Evolutionary conservation across 2,113 vertebrate genomes (phyloP), one percentile per base, ranked within the genome.

Genomic region (Perca fluviatilis): DNA sequence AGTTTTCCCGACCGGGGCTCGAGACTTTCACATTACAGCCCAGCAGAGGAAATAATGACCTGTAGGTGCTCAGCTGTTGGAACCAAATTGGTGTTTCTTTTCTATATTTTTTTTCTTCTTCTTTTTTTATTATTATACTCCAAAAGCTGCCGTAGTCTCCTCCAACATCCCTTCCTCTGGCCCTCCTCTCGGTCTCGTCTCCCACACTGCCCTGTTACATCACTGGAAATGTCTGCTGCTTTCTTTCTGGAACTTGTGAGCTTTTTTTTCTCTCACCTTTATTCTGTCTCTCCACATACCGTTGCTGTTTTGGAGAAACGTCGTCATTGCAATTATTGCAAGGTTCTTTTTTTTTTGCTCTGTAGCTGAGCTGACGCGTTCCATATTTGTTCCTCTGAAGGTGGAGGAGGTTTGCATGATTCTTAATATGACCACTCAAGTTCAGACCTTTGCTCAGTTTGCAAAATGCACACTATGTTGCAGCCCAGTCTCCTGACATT

Each of bases 61-160:
- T 95, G 87, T 94, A 94, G 95, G 94, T 95, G 92, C 94, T 96
- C 92, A 94, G 91, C 95, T 94, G 93, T 92, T 90, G 86, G 85
- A 95, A 96, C 94, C 89, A 97, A 97, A 96, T 91, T 96, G 90
- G 93, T 90, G 84, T 92, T 91, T 92, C 84, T 83, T 78, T 88
- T 87, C 50, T 79, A 27, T 76, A 49, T 66, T 65, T 60, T 19
- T 33, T 33, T 33, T 33, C 5, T 67, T 67, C 21, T 70, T 70
- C 16, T 50, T 27, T 46, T 86, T 82, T 71, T 88, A 82, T 86
- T 94, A 95, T 96, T 95, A 95, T 93, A 94, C 91, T 95, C 94
- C 58, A 27, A 70, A 43, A 89, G 95, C 89, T 91, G 69, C 81
- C 64, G 40, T 43, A 61, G 30, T 69, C 69, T 71, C 72, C 82